Evolutionary conservation across 2,113 vertebrate genomes (phyloP), one percentile per base, ranked within the genome.

Genomic region (Cichladusa arquata): DNA sequence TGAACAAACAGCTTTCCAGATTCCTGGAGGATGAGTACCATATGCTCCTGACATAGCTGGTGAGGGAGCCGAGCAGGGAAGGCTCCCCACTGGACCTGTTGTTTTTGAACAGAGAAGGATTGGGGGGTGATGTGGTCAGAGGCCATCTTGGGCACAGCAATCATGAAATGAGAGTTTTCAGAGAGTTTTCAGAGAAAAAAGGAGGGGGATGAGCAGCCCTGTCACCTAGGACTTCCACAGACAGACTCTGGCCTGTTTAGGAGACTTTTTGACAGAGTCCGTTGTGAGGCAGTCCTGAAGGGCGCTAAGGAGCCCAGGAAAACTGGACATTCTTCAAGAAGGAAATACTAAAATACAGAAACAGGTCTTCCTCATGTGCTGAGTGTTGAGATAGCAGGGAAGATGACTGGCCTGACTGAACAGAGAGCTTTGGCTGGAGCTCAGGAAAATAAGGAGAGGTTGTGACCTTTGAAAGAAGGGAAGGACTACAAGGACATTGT

Each of bases 351-450:
- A 40, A 76, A 61, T 38, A 67, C 14, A 67, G 53, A 82, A 74
- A 42, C 13, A 60, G 19, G 19, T 19, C 53, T 40, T 89, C 24
- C 29, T 81, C n/a, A 14, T 47, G 60, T 45, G 19, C 13, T 45
- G 45, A 74, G 29, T 22, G n/a, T 54, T 20, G 20, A 76, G n/a
- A 54, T 3, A 67, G n/a, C 0, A 0, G n/a, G 20, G 62, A 76
- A 61, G 8, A 42, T 0, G 2, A 54, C 19, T 0, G 0, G 24
- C 25, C 38, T 67, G 53, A 66, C 5, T 40, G 29, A 60, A 76
- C 14, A 61, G 12, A 64, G 28, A 34, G 2, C 9, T 61, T 60
- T 69, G 40, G 20, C 40, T 61, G 62, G n/a, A 82, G 31, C 15
- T 54, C 54, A 48, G 29, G 14, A 76, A 61, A 82, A 61, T 48